Evolutionary conservation across 2,797 vertebrate species (phyloP).

Genomic region (Caiman crocodilus): DNA sequence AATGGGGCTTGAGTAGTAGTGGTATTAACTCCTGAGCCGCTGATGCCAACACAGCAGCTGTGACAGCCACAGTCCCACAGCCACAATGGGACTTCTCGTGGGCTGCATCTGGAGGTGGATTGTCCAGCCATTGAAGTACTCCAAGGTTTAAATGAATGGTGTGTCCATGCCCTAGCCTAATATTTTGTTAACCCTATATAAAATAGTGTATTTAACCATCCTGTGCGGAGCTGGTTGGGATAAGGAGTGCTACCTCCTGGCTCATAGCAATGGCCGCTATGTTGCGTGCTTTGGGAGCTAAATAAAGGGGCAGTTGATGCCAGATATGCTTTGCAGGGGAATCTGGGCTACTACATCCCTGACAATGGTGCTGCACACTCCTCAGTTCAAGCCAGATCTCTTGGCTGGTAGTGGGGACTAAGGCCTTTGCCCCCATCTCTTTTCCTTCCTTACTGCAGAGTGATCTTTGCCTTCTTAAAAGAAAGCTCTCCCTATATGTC

Average conservation of each 20-base stretch:
- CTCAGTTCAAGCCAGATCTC: background rate
- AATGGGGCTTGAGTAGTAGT: too few species aligned
- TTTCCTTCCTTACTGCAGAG: background rate
- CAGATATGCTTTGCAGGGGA: background rate
- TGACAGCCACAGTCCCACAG: too few species aligned
- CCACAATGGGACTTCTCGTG: too few species aligned
- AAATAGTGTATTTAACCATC: background rate
- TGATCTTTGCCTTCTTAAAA: background rate
- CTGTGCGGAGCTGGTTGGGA: background rate
- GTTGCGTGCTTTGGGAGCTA: too few species aligned
- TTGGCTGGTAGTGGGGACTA: background rate
- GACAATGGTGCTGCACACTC: background rate
- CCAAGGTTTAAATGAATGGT: too few species aligned
- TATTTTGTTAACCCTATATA: background rate
- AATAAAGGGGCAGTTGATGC: too few species aligned
- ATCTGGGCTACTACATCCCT: background rate
- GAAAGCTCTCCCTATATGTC: background rate
- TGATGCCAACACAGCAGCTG: too few species aligned
- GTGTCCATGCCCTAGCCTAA: too few species aligned
- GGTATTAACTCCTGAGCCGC: too few species aligned
- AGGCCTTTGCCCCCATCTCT: background rate
- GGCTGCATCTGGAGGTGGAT: too few species aligned
- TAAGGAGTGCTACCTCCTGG: background rate
- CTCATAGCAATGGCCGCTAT: too few species aligned
- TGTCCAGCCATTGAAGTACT: too few species aligned